These are phyloP conservation scores for Pocillopora meandrina DNA, from an alignment of 92 coral and sea anemone genomes.

Conservation along the genomic window DNA sequence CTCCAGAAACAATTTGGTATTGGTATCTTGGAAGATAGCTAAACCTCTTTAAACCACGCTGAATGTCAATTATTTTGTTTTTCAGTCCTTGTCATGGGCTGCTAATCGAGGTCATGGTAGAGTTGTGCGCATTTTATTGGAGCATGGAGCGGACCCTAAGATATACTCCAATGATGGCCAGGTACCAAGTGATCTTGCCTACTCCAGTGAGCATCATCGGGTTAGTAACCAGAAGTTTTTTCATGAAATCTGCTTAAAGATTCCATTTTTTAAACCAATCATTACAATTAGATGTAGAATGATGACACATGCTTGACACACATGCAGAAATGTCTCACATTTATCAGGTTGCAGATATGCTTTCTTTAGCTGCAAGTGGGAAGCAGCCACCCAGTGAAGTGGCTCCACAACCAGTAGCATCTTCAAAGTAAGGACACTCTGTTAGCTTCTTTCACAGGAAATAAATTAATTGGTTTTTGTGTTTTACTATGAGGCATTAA, in stretches of 20 bases:
- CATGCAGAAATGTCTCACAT: not conserved
- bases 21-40: too few relatives aligned
- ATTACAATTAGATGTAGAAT: too few relatives aligned
- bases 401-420: constrained; percentile 20
- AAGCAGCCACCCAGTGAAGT: constrained; percentile 41
- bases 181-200: constrained; percentile 91
- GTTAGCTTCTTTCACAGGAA: too few relatives aligned
- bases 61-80: not conserved
- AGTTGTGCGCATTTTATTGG: constrained; percentile 81
- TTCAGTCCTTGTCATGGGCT: constrained; percentile 92
- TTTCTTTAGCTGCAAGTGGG: constrained; percentile 57
- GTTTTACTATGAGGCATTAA: too few relatives aligned
- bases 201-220: constrained; percentile 75
- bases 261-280: too few relatives aligned
- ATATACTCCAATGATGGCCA: constrained; percentile 89
- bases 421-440: constrained; percentile 4
- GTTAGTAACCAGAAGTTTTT: constrained; percentile 53
- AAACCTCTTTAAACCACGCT: not conserved
- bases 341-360: constrained; percentile 48
- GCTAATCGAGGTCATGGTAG: constrained; percentile 93
- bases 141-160: constrained; percentile 84
- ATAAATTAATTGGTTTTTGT: too few relatives aligned
- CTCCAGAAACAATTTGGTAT: not conserved
- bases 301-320: not conserved
- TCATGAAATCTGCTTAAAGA: too few relatives aligned